Percentiles rank a stretch among this genome's conserved stretches.
Conservation (phyloP, 1,140 invertebrate genomes). For the Eriosoma lanigerum region DNA sequence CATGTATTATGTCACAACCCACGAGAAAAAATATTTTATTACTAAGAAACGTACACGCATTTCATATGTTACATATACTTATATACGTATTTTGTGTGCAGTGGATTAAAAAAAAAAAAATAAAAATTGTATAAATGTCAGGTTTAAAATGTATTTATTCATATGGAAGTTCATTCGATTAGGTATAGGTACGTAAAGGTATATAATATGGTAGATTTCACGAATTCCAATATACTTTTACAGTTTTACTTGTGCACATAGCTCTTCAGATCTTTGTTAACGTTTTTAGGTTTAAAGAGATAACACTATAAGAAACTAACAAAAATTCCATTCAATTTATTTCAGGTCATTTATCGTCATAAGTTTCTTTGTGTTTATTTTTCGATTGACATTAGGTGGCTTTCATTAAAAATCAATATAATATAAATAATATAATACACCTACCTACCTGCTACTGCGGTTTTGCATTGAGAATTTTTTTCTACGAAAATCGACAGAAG, state of each 20-base stretch:
- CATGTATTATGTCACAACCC: background rate
- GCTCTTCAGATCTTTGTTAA: background rate
- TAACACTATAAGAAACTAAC: background rate
- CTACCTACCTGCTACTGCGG: slow-evolving; percentile 11
- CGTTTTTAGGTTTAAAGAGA: slow-evolving; percentile 15
- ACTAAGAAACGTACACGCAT: background rate
- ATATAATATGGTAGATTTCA: background rate
- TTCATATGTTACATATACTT: too few relatives aligned
- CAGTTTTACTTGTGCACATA: background rate
- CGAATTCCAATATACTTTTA: background rate
- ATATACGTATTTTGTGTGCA: background rate
- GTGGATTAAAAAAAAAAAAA: background rate
- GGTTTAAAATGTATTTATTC: background rate
- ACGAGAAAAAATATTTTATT: slow-evolving; percentile 1
- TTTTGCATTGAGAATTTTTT: background rate
- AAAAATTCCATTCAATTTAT: slow-evolving; percentile 4
- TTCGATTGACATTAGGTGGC: slow-evolving; percentile 9
- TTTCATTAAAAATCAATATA: slow-evolving; percentile 21
- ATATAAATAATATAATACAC: background rate
- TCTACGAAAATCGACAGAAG: background rate
- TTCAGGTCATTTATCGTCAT: background rate
- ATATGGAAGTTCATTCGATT: background rate
- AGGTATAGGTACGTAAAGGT: background rate
- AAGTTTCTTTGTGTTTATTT: slow-evolving; percentile 9
- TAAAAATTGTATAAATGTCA: background rate